Percentiles rank a stretch among this genome's conserved stretches.
These are phyloP conservation scores for Probosciger aterrimus DNA, from an alignment of 2,113 vertebrate genomes.

Conservation along the genomic window DNA sequence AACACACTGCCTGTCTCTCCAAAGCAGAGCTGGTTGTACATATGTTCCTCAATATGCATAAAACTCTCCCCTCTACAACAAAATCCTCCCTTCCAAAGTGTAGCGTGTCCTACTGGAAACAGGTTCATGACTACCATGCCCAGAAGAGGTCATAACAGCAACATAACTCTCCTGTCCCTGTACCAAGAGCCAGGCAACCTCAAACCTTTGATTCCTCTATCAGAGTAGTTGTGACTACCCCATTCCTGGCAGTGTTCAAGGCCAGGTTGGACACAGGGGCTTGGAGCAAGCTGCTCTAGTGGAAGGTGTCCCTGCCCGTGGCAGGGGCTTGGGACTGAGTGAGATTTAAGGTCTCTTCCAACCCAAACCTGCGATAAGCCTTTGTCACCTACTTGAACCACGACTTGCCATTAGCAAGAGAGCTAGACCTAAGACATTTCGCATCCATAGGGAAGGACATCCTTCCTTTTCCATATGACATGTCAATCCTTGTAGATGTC, in stretches of 20 bases:
- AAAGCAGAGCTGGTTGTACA: neutral
- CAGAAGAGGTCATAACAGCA: neutral
- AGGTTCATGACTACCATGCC: neutral
- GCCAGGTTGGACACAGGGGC: neutral
- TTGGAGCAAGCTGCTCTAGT: neutral
- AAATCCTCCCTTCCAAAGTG: neutral
- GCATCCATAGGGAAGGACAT: neutral
- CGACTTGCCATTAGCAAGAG: neutral
- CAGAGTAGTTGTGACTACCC: neutral
- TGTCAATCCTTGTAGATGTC: neutral
- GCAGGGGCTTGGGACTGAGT: neutral
- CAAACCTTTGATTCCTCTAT: neutral
- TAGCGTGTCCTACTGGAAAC: neutral
- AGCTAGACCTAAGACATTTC: too few relatives aligned
- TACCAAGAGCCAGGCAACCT: neutral
- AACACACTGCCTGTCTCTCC: neutral
- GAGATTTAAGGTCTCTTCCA: neutral
- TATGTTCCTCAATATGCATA: neutral
- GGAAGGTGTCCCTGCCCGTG: neutral
- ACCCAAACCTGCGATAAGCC: neutral
- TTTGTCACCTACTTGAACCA: neutral
- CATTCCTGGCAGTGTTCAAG: neutral
- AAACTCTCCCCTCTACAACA: neutral
- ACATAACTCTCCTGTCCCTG: accelerated
- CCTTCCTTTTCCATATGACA: neutral